phyloP scores from a whole-genome alignment of 2,888 invertebrate genomes.

The Vanessa cardui region DNA sequence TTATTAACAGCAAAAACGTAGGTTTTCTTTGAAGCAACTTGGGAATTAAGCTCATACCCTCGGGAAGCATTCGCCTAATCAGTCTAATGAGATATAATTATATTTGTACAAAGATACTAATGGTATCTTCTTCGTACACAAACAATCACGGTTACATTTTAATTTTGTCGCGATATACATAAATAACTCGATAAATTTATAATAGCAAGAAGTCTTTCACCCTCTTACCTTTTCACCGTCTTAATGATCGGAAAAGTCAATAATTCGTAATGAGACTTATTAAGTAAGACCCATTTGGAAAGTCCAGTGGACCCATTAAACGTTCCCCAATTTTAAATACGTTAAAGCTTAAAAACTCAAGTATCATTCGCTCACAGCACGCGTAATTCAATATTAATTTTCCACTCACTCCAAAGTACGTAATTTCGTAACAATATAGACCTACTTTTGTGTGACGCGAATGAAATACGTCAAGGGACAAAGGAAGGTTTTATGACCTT shows the following conservation, averaged over 20 bases:
- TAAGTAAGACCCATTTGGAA: background rate
- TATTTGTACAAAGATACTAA: no score
- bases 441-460: constrained; percentile 24
- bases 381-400: constrained; percentile 26
- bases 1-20: no score
- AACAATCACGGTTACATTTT: no score
- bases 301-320: background rate
- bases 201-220: background rate
- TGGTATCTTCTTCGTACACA: no score
- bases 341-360: constrained; percentile 8
- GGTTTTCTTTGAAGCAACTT: no score
- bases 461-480: constrained; percentile 23
- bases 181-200: background rate
- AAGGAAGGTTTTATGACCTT: constrained; percentile 24
- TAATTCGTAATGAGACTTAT: constrained; percentile 5
- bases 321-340: constrained; percentile 2
- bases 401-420: constrained; percentile 23
- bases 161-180: background rate
- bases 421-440: constrained; percentile 32
- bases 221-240: background rate
- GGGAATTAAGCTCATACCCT: no score
- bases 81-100: no score
- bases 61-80: no score
- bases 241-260: constrained; percentile 1
- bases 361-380: constrained; percentile 8